Evolutionary conservation across 2,797 vertebrate species (phyloP), one percentile per base, ranked within the genome.

Genomic region (Esox masquinongy): DNA sequence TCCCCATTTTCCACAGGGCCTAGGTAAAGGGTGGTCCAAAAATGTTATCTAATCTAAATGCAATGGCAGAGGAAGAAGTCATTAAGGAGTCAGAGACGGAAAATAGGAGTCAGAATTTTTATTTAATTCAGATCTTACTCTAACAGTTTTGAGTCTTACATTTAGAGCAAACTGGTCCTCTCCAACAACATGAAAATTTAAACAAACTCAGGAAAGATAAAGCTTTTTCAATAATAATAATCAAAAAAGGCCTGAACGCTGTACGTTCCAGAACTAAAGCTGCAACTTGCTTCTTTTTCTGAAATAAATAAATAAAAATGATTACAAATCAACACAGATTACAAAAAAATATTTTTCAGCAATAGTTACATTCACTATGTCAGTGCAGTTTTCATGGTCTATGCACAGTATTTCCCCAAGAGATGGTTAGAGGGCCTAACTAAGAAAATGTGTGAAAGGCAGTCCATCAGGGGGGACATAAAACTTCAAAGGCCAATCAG

Each of bases 1-100:
- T 93, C 78, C 91, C 88, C 12, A 81, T 93, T 67, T 91, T 94
- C 17, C 2, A 3, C 17, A 9, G 16, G 26, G 12, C 15, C 14
- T 29, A 64, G 24, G 26, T 64, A 22, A 4, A 64, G 26, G n/a
- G 24, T 14, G 22, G 3, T 26, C 61, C 26, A 22, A 64, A 29
- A 29, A 29, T 64, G 22, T 64, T 29, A 1, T 64, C 26, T 14
- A 64, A 8, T 29, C 5, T 12, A 64, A 64, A 26, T 26, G 61
- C 26, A 61, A 61, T 26, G 56, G n/a, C 22, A 64, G 14, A 16
- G 61, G 15, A 22, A 64, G 22, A 12, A 5, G 15, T 22, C 24
- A 61, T 61, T 61, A 9, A 61, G 22, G 22, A 64, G 26, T 53
- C 24, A 64, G 24, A 64, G 24, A 6, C 4, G 15, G 12, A 5